Conservation (phyloP, 1,140 invertebrate species). For the Chymomyza costata region DNA sequence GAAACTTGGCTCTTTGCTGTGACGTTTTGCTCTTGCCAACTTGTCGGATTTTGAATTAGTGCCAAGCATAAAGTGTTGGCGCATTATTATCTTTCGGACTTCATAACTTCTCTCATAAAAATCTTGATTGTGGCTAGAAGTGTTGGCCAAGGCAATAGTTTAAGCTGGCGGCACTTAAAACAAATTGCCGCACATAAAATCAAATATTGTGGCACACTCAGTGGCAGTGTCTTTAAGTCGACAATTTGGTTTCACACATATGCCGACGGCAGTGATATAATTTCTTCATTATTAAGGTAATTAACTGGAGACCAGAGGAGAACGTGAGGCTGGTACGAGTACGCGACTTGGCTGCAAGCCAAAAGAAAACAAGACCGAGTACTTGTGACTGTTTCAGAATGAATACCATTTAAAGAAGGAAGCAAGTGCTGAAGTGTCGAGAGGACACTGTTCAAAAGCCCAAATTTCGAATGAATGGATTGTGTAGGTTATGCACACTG, state of each 20-base stretch:
- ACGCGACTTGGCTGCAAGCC: too few relatives aligned
- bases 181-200: slow-evolving; percentile 36
- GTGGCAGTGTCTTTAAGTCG: neutral
- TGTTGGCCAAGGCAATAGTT: slow-evolving; percentile 15
- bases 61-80: slow-evolving; percentile 70
- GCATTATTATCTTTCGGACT: slow-evolving; percentile 72
- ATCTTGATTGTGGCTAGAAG: slow-evolving; percentile 37
- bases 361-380: too few relatives aligned
- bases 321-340: too few relatives aligned
- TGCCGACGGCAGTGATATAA: too few relatives aligned
- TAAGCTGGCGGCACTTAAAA: slow-evolving; percentile 10
- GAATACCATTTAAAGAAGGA: too few relatives aligned
- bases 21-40: neutral
- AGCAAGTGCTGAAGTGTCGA: too few relatives aligned
- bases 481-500: too few relatives aligned
- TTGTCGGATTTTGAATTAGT: slow-evolving; percentile 60
- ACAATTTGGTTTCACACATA: neutral
- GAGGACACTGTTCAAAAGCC: too few relatives aligned
- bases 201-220: slow-evolving; percentile 36
- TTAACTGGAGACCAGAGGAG: too few relatives aligned
- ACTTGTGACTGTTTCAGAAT: too few relatives aligned
- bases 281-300: too few relatives aligned
- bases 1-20: slow-evolving; percentile 35
- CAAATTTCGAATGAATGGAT: too few relatives aligned
- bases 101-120: slow-evolving; percentile 67